Conservation (phyloP, 2,797 vertebrate genomes). For the Hippoglossus hippoglossus region DNA sequence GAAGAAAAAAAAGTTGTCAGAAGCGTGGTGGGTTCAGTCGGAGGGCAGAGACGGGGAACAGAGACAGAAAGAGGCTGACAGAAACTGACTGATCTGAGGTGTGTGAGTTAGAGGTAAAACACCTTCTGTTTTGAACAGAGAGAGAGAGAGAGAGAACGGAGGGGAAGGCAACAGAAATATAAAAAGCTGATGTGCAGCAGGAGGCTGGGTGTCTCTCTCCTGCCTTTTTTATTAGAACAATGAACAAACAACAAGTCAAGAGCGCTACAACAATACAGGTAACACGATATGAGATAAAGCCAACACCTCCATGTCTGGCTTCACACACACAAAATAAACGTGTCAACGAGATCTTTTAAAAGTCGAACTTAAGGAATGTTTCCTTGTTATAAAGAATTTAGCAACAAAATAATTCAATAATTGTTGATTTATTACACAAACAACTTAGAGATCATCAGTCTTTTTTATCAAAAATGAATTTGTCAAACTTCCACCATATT, state of each 20-base stretch:
- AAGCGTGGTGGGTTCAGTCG: conserved; percentile 50
- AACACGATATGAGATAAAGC: no score
- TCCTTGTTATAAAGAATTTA: no score
- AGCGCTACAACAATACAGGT: neutral
- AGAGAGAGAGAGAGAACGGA: neutral
- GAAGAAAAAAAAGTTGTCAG: conserved; percentile 7
- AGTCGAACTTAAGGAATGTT: no score
- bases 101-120: conserved; percentile 35
- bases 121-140: conserved; percentile 6
- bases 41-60: conserved; percentile 38
- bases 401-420: no score
- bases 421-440: no score
- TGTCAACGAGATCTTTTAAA: no score
- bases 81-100: conserved; percentile 47
- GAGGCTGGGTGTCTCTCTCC: neutral
- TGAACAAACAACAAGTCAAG: conserved; percentile 1
- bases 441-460: no score
- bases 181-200: conserved; percentile 9
- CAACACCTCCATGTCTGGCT: no score
- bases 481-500: no score
- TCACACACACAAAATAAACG: no score
- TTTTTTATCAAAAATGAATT: no score
- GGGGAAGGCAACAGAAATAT: neutral
- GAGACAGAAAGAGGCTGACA: conserved; percentile 39
- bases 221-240: neutral